Conservation (phyloP, 2,113 vertebrate species). For the Crotophaga sulcirostris region DNA sequence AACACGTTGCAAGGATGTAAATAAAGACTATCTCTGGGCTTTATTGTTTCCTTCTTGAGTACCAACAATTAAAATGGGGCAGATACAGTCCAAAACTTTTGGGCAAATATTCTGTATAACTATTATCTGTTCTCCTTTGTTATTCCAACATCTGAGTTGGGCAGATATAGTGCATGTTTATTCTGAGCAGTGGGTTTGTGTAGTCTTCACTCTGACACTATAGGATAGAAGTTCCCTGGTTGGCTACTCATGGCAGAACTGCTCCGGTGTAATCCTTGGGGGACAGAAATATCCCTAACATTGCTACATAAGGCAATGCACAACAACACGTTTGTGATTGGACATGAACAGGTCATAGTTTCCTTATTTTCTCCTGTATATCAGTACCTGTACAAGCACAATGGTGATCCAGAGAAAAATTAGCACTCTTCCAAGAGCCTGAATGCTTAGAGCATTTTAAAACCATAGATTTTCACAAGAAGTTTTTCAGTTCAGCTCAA, state of each 20-base stretch:
- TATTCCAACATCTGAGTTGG: not conserved
- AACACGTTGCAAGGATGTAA: not conserved
- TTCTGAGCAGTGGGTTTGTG: not conserved
- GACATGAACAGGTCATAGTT: not conserved
- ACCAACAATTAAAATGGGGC: not conserved
- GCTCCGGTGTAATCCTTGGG: too few species aligned
- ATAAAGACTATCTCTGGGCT: not conserved
- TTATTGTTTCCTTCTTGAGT: not conserved
- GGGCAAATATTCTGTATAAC: rapidly evolving
- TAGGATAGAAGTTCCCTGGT: not conserved
- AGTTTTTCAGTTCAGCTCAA: not conserved
- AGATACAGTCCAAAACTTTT: not conserved
- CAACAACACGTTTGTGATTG: not conserved
- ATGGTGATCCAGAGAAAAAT: not conserved
- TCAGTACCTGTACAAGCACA: not conserved
- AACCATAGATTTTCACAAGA: not conserved
- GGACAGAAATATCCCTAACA: not conserved
- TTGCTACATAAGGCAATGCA: not conserved
- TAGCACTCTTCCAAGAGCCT: not conserved
- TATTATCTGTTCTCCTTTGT: not conserved
- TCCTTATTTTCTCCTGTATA: not conserved
- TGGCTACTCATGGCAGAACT: not conserved
- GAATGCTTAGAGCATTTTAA: not conserved
- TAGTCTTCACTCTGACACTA: not conserved
- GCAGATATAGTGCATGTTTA: not conserved